phyloP scores from a whole-genome alignment of 2,888 invertebrate genomes.

The Lasioglossum calceatum region DNA sequence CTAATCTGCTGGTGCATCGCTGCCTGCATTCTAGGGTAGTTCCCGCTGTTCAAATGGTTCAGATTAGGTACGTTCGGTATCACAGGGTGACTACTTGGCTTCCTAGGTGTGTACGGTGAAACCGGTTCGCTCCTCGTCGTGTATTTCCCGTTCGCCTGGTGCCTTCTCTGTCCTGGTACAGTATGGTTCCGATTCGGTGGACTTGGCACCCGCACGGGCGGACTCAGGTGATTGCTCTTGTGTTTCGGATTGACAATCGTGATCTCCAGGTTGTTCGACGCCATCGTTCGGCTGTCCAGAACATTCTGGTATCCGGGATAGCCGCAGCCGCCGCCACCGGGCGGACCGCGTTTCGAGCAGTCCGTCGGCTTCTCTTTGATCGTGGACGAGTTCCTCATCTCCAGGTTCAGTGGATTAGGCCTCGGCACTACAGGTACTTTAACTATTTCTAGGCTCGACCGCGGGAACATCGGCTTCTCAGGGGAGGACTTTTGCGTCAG shows the following conservation, averaged over 20 bases:
- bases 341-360: slow-evolving; percentile 67
- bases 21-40: slow-evolving; percentile 63
- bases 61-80: slow-evolving; percentile 83
- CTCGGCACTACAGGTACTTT: slow-evolving; percentile 85
- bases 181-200: slow-evolving; percentile 64
- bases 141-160: slow-evolving; percentile 86
- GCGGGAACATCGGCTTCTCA: slow-evolving; percentile 79
- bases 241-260: slow-evolving; percentile 87
- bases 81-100: slow-evolving; percentile 76
- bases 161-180: slow-evolving; percentile 64
- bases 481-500: slow-evolving; percentile 86
- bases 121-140: slow-evolving; percentile 84
- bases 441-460: slow-evolving; percentile 86
- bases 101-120: slow-evolving; percentile 81
- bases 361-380: slow-evolving; percentile 70
- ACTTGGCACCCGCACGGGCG: slow-evolving; percentile 63
- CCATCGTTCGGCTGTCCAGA: slow-evolving; percentile 85
- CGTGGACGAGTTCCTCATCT: slow-evolving; percentile 82
- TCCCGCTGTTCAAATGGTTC: slow-evolving; percentile 77
- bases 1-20: slow-evolving; percentile 70
- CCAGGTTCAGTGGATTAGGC: slow-evolving; percentile 84
- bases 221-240: slow-evolving; percentile 55
- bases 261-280: slow-evolving; percentile 89
- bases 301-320: slow-evolving; percentile 78
- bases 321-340: slow-evolving; percentile 1